A percentile compares a stretch with the other conserved stretches of the same genome.
Evolutionary conservation across 2,113 vertebrate genomes (phyloP).

Genomic region (Perccottus glenii): DNA sequence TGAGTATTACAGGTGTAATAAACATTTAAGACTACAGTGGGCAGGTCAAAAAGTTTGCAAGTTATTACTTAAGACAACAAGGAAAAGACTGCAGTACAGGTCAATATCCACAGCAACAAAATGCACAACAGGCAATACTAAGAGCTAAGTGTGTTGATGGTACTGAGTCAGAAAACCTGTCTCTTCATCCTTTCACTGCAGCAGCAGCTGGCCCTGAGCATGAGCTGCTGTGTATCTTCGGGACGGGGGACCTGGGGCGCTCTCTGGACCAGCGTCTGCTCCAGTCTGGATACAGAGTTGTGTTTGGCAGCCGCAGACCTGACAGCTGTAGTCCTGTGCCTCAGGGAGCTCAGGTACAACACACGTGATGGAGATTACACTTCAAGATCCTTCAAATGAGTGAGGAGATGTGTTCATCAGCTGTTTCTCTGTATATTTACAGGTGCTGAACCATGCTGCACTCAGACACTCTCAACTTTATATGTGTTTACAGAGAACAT

Average conservation of each 20-base stretch:
- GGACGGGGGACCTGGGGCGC: slow-evolving; percentile 63
- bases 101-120: slow-evolving; percentile 49
- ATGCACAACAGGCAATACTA: neutral
- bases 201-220: slow-evolving; percentile 21
- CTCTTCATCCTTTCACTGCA: slow-evolving; percentile 7
- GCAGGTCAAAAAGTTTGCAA: slow-evolving; percentile 10
- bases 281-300: slow-evolving; percentile 65
- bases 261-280: slow-evolving; percentile 63
- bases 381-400: no score
- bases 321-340: slow-evolving; percentile 64
- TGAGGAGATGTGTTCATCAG: neutral
- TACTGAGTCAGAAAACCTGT: slow-evolving; percentile 1
- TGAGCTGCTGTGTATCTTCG: slow-evolving; percentile 62
- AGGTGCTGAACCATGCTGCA: slow-evolving; percentile 80
- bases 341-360: slow-evolving; percentile 64
- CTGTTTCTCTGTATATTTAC: slow-evolving; percentile 19
- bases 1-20: slow-evolving; percentile 29
- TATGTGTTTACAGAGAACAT: slow-evolving; percentile 87
- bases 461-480: slow-evolving; percentile 79
- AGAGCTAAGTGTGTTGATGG: slow-evolving; percentile 13
- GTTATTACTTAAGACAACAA: neutral
- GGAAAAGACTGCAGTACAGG: slow-evolving; percentile 15
- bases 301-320: slow-evolving; percentile 66
- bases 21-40: slow-evolving; percentile 14
- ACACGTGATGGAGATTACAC: neutral